Evolutionary conservation across 2,113 vertebrate genomes (phyloP), one percentile per base, ranked within the genome.

Genomic region (Notothenia rossii): DNA sequence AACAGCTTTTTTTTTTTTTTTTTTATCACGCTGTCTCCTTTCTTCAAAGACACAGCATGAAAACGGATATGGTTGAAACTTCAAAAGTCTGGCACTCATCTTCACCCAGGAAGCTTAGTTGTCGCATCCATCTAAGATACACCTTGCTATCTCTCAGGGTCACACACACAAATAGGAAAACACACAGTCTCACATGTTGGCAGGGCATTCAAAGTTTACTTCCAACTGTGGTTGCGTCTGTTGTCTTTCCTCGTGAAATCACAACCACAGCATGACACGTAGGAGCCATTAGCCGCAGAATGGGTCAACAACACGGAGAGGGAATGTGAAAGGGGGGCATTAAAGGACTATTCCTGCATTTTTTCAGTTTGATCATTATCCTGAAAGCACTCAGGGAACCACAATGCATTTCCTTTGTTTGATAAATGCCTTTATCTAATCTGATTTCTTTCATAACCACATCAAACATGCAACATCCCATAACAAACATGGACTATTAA

Each of bases 51-150:
- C 81, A 76, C 80, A 72, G 85, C 76, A 87, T 58, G 82, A 86
- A 94, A 93, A 91, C 86, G 87, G 89, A 94, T 92, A 91, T 72
- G 86, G 82, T 69, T 89, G 88, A 77, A 84, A 94, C 92, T 92
- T 94, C 90, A 92, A 94, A 94, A 84, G 90, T 83, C 83, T 88
- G 76, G 83, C 83, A 77, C 83, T 85, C 75, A 50, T 88, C 89
- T 87, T 79, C 46, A 43, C 83, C 40, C 81, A 89, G 88, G 89
- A 94, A 91, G 87, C 84, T 63, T 49, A 86, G 85, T 86, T 87
- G 89, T 91, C 89, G 81, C 77, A 68, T 89, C 88, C 87, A 90
- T 93, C 91, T 90, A 70, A 90, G 89, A 93, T 90, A 90, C 85
- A 87, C 76, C 86, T 86, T 63, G 69, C 82, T 87, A 90, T 91